These are phyloP conservation scores for Yponomeuta plumbellus DNA, from an alignment of 2,888 invertebrate genomes.

Conservation along the genomic window DNA sequence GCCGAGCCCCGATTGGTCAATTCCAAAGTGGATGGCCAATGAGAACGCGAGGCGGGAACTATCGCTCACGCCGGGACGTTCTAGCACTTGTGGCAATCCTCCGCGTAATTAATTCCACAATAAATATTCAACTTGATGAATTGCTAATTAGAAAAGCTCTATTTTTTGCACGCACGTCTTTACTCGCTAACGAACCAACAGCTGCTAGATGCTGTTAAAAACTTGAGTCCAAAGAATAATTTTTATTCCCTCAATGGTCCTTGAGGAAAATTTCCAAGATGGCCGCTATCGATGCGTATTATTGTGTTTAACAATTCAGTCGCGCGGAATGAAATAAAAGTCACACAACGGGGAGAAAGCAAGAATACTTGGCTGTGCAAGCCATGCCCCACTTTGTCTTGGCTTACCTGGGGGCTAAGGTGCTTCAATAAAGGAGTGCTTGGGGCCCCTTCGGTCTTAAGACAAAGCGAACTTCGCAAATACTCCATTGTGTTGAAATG, in stretches of 20 bases:
- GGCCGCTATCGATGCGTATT: conserved; percentile 4
- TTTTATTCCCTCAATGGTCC: not conserved
- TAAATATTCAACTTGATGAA: conserved; percentile 16
- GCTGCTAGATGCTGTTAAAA: conserved; percentile 4
- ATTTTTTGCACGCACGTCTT: conserved; percentile 7
- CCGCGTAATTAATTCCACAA: conserved; percentile 5
- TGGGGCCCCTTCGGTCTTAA: conserved; percentile 37
- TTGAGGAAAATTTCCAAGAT: not conserved
- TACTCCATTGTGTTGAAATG: conserved; percentile 56
- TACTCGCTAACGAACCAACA: conserved; percentile 2
- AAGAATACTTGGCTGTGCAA: conserved; percentile 9
- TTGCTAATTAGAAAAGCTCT: conserved; percentile 12
- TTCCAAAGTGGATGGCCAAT: conserved; percentile 61
- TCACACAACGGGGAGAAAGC: conserved; percentile 3
- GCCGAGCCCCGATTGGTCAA: conserved; percentile 53
- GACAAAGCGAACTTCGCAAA: conserved; percentile 58
- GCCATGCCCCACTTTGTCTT: conserved; percentile 17
- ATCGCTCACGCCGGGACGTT: conserved; percentile 45
- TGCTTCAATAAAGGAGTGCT: conserved; percentile 18
- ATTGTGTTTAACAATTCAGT: conserved; percentile 8
- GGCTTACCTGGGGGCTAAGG: conserved; percentile 18
- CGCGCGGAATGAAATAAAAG: conserved; percentile 7
- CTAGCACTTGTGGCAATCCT: conserved; percentile 7
- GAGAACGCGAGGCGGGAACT: conserved; percentile 58
- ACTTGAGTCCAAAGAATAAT: not conserved